These are phyloP conservation scores for Rhynchotus rufescens DNA, from an alignment of 2,797 vertebrate species.

Conservation along the genomic window DNA sequence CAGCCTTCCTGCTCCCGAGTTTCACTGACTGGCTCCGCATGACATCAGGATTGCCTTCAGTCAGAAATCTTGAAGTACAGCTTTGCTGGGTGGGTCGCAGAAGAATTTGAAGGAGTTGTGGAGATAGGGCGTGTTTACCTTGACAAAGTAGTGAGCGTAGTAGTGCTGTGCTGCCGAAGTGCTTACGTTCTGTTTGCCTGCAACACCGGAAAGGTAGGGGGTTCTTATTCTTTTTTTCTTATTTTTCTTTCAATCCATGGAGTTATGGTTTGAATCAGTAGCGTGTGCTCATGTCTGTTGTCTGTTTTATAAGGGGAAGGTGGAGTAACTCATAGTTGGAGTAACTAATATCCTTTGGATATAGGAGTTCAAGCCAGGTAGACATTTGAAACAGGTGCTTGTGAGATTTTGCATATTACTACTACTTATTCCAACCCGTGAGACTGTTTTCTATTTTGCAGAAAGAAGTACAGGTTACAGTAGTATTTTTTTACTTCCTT, in stretches of 20 bases:
- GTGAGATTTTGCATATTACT: neutral
- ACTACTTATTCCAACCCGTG: neutral
- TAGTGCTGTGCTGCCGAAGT: conserved; percentile 12
- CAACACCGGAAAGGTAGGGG: conserved; percentile 73
- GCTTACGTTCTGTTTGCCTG: conserved; percentile 15
- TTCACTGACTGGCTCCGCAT: conserved; percentile 35
- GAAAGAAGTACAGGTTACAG: neutral
- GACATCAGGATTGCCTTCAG: conserved; percentile 73
- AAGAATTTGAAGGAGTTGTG: conserved; percentile 81
- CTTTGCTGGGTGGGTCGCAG: conserved; percentile 86
- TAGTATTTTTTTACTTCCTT: neutral
- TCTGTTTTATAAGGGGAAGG: neutral
- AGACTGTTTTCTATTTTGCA: neutral
- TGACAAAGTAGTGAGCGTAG: neutral
- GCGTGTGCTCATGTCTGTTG: neutral
- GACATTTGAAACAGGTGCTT: neutral
- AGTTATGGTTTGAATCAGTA: neutral
- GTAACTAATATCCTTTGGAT: neutral
- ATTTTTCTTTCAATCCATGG: neutral
- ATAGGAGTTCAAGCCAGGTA: neutral
- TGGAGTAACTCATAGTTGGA: neutral
- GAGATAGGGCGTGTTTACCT: conserved; percentile 70
- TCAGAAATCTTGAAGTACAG: conserved; percentile 83
- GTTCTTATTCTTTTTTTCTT: neutral
- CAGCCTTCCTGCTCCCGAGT: conserved; percentile 28